Base-by-base conservation (phyloP, 2,113 vertebrate genomes). In the Silurus glanis region DNA sequence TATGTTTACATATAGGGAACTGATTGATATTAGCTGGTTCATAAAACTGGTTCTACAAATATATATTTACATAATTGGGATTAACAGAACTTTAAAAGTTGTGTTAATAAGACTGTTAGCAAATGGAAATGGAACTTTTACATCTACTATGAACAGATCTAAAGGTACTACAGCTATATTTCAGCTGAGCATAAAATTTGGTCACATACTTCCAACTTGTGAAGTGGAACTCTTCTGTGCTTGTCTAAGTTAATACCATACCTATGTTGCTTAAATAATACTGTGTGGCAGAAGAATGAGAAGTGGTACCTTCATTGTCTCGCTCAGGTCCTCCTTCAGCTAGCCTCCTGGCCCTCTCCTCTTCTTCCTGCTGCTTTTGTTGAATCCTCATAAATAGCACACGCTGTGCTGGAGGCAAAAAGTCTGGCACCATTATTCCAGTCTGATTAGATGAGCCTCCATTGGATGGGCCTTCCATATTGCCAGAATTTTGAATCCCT, bases 351-450 rank as follows among this genome's bases (percentile, higher is more conserved):
- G 97, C 97, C 86, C 96, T 86, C 87, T 99, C 97, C 87, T 98
- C 97, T 75, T 97, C 97, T 90, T 97, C 96, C 85, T 98, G 97
- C 91, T 99, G 97, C 88, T 98, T 98, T 91, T 98, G 97, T 87
- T 98, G 97, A 90, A 99, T 98, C 71, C 97, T 94, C 93, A 99
- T 93, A 91, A 97, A 99, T 14, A 99, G 94, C 8, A 97, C 97
- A 0, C 97, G 93, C 89, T 98, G 97, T 0, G 97, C 96, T 0
- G 97, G 97, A 0, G 97, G 97, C 89, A 99, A 91, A 92, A 98
- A 98, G 90, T 98, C 97, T 0, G 97, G 96, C 49, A 98, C 94
- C 51, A 92, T 93, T 55, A 95, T 92, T 1, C 95, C 94, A 0
- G 94, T 90, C 83, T 93, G 94, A 87, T 37, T 90, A 87, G 86